A percentile compares a stretch with the other conserved stretches of the same genome.
These are phyloP conservation scores for Stenchaetothrips biformis DNA, from an alignment of 2,888 invertebrate genomes.

Conservation along the genomic window DNA sequence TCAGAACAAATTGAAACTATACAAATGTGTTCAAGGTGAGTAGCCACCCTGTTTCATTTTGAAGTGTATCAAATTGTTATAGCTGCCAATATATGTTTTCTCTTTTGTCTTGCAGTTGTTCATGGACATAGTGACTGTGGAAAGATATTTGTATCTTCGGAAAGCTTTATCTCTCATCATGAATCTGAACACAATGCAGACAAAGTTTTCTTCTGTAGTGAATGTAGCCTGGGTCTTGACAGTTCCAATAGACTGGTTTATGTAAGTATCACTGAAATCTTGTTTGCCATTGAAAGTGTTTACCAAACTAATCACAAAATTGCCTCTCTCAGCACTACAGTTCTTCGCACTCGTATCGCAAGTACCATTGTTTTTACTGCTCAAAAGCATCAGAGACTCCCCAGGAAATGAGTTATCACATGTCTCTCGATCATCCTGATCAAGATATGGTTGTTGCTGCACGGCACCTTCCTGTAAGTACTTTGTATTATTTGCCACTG, in stretches of 20 bases:
- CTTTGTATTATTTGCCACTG: neutral
- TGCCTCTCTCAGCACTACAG: slow-evolving; percentile 38
- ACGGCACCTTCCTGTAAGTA: neutral
- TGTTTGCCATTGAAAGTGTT: neutral
- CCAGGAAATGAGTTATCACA: slow-evolving; percentile 49
- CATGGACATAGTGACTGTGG: neutral
- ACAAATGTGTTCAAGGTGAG: neutral
- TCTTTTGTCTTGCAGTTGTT: neutral
- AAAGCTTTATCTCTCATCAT: slow-evolving; percentile 48
- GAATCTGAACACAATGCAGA: slow-evolving; percentile 36
- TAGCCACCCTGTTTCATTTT: too few species aligned
- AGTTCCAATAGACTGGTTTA: slow-evolving; percentile 37
- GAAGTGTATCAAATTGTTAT: too few species aligned
- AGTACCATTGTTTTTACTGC: slow-evolving; percentile 53
- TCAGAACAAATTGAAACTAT: neutral
- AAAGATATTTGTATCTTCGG: slow-evolving; percentile 45
- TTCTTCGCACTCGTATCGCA: slow-evolving; percentile 49
- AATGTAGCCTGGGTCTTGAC: neutral
- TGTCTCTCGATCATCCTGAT: slow-evolving; percentile 47
- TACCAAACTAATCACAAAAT: neutral
- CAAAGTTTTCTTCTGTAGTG: neutral
- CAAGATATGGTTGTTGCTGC: slow-evolving; percentile 35
- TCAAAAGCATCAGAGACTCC: slow-evolving; percentile 44
- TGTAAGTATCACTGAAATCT: slow-evolving; percentile 36
- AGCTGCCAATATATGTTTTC: too few species aligned